Evolutionary conservation across 1,140 invertebrate genomes (phyloP).

Genomic region (Laupala kohalensis): DNA sequence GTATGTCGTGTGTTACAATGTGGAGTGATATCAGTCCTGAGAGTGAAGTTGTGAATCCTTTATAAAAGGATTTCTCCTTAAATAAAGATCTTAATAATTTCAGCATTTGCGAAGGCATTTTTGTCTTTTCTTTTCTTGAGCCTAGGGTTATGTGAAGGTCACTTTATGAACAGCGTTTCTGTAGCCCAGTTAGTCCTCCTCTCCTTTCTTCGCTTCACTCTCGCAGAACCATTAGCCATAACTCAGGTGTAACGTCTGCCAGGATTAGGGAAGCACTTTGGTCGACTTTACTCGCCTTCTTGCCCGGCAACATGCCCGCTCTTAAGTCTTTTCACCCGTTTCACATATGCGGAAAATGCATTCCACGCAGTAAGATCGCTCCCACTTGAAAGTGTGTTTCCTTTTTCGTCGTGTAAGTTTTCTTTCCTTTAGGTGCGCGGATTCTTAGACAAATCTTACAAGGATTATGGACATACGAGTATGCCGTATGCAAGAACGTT

Average conservation of each 20-base stretch:
- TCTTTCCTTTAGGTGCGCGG: not conserved
- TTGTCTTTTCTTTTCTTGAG: too few relatives aligned
- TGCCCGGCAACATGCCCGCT: not conserved
- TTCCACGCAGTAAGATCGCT: not conserved
- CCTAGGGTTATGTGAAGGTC: too few relatives aligned
- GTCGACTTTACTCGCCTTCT: not conserved
- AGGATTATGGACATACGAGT: too few relatives aligned
- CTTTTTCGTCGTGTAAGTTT: not conserved
- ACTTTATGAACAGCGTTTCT: too few relatives aligned
- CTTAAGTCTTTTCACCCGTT: not conserved
- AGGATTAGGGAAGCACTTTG: not conserved
- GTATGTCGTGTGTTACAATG: too few relatives aligned
- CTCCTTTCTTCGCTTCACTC: not conserved
- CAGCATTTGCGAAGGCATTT: too few relatives aligned
- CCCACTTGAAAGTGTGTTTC: not conserved
- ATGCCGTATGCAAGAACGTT: too few relatives aligned
- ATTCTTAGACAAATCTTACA: too few relatives aligned
- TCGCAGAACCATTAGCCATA: not conserved
- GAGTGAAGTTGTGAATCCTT: too few relatives aligned
- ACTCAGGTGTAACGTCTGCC: not conserved
- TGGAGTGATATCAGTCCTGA: too few relatives aligned
- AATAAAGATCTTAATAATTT: too few relatives aligned
- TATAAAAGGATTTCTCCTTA: too few relatives aligned
- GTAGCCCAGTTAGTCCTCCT: not conserved
- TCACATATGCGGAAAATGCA: not conserved